Evolutionary conservation across 2,797 vertebrate genomes (phyloP).

Genomic region (Manis crassicaudata): DNA sequence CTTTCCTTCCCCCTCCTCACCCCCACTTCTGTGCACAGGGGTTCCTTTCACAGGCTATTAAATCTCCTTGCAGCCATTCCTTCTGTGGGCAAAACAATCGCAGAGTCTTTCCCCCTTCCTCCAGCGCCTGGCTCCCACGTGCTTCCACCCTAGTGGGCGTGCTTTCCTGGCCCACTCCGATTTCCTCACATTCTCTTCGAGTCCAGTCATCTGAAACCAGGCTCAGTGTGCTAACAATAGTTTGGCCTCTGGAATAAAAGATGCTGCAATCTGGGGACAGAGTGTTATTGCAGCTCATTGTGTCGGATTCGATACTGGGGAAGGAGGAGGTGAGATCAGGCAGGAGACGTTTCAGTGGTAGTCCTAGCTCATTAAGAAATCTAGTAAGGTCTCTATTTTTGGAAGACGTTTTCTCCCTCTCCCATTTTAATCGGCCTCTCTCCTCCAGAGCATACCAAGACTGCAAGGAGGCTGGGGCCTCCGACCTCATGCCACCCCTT

Average conservation of each 20-base stretch:
- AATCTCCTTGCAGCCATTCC: not conserved
- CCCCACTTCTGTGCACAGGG: accelerated
- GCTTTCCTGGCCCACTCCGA: not conserved
- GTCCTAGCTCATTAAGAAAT: constrained; percentile 32
- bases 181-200: not conserved
- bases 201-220: not conserved
- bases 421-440: constrained; percentile 30
- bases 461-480: constrained; percentile 26
- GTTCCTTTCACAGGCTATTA: not conserved
- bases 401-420: not conserved
- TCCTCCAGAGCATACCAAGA: not conserved
- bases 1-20: not conserved
- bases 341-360: not conserved
- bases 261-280: not conserved
- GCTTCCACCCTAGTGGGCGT: not conserved
- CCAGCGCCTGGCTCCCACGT: accelerated
- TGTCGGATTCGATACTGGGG: not conserved
- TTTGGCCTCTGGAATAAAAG: not conserved
- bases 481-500: constrained; percentile 28
- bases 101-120: not conserved
- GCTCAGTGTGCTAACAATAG: not conserved
- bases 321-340: not conserved
- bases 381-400: constrained; percentile 36
- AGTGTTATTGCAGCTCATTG: not conserved
- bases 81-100: not conserved